Percentiles rank a stretch among this genome's conserved stretches.
These are phyloP conservation scores for Caenorhabditis plicata DNA, from an alignment of 2,888 invertebrate species.

Conservation along the genomic window DNA sequence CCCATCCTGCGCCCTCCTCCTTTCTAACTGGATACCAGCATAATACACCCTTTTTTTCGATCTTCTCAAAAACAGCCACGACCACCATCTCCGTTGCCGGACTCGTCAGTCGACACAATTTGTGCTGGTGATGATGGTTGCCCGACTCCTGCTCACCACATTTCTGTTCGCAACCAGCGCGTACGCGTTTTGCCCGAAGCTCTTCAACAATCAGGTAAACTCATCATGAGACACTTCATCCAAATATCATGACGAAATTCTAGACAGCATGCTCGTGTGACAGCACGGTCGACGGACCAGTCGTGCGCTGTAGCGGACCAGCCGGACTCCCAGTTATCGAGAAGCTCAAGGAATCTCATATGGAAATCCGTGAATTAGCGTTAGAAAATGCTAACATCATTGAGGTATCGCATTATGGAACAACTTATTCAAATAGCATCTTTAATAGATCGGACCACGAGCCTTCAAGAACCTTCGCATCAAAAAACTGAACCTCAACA, in stretches of 20 bases:
- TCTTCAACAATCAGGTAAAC: constrained; percentile 55
- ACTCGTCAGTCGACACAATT: too few species aligned
- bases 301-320: constrained; percentile 61
- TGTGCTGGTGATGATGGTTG: constrained; percentile 3
- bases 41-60: too few species aligned
- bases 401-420: constrained; percentile 43
- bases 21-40: too few species aligned
- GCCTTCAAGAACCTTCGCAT: constrained; percentile 73
- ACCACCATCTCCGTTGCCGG: too few species aligned
- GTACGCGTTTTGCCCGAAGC: constrained; percentile 55
- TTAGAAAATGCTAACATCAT: constrained; percentile 65
- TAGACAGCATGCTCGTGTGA: constrained; percentile 60
- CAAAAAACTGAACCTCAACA: constrained; percentile 65
- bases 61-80: too few species aligned
- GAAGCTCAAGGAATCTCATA: constrained; percentile 55
- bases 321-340: constrained; percentile 62
- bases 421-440: not conserved
- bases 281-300: constrained; percentile 64
- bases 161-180: constrained; percentile 23
- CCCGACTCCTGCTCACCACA: constrained; percentile 14
- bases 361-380: constrained; percentile 60
- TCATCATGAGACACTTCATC: not conserved
- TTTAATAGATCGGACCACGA: constrained; percentile 66
- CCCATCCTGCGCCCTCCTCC: too few species aligned
- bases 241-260: constrained; percentile 3